Evolutionary conservation across 2,888 invertebrate genomes (phyloP).

Genomic region (Sinopyrophorus schimmeli): DNA sequence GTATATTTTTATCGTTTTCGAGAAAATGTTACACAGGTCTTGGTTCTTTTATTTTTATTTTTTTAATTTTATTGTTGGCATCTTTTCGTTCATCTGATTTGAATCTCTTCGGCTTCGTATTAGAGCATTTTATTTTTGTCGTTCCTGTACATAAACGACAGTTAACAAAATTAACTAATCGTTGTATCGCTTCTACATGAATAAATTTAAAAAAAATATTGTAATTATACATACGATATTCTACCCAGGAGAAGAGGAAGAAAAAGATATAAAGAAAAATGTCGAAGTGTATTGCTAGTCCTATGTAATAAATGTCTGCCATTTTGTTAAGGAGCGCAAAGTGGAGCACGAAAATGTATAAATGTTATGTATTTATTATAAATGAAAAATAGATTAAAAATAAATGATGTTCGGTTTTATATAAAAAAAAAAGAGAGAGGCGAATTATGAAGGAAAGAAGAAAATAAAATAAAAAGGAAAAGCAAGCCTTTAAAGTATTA

Average conservation of each 20-base stretch:
- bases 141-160: constrained; percentile 26
- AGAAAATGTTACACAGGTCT: not conserved
- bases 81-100: not conserved
- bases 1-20: constrained; percentile 41
- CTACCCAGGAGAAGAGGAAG: no score
- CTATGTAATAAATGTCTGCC: constrained; percentile 43
- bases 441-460: no score
- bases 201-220: no score
- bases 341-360: constrained; percentile 47
- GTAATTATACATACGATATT: no score
- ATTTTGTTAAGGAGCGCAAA: constrained; percentile 43
- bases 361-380: constrained; percentile 56
- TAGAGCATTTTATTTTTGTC: constrained; percentile 1
- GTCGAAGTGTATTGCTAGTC: constrained; percentile 48
- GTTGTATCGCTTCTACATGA: constrained; percentile 39
- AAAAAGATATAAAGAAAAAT: constrained; percentile 33
- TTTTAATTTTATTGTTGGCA: not conserved
- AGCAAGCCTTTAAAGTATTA: constrained; percentile 41
- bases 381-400: constrained; percentile 48
- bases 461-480: no score
- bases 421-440: no score
- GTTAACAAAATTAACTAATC: constrained; percentile 36
- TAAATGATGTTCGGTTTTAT: constrained; percentile 32
- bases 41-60: not conserved
- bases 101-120: not conserved